Evolutionary conservation across 1,140 invertebrate genomes (phyloP).

Genomic region (Rhagoletis pomonella): DNA sequence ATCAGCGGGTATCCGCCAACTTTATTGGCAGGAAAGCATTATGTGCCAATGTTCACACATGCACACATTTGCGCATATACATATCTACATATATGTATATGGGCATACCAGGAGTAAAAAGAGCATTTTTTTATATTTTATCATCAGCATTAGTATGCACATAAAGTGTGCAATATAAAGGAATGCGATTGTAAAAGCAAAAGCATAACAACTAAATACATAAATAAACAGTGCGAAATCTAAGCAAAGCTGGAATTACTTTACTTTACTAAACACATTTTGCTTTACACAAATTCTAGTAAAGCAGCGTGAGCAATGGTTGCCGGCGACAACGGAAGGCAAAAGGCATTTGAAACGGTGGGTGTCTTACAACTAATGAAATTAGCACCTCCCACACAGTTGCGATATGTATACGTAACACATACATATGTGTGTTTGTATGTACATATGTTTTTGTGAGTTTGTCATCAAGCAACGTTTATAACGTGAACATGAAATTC

Average conservation of each 20-base stretch:
- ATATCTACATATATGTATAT: no score
- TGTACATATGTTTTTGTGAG: no score
- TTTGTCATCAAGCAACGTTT: no score
- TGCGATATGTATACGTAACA: no score
- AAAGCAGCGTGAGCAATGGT: background rate
- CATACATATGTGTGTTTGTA: no score
- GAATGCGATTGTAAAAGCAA: conserved; percentile 6
- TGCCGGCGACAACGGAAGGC: background rate
- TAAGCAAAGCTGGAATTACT: conserved; percentile 23
- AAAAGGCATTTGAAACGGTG: background rate
- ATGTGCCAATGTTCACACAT: background rate
- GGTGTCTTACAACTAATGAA: background rate
- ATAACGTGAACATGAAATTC: no score
- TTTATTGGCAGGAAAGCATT: conserved; percentile 33
- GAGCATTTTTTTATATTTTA: background rate
- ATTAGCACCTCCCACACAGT: background rate
- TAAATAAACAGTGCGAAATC: background rate
- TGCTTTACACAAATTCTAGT: background rate
- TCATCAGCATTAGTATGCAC: background rate
- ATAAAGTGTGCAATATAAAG: conserved; percentile 21
- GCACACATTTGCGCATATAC: no score
- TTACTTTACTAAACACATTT: background rate
- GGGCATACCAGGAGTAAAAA: background rate
- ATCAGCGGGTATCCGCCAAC: conserved; percentile 11
- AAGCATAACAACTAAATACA: background rate